Evolutionary conservation across 2,113 vertebrate species (phyloP).

Genomic region (Mellivora capensis): DNA sequence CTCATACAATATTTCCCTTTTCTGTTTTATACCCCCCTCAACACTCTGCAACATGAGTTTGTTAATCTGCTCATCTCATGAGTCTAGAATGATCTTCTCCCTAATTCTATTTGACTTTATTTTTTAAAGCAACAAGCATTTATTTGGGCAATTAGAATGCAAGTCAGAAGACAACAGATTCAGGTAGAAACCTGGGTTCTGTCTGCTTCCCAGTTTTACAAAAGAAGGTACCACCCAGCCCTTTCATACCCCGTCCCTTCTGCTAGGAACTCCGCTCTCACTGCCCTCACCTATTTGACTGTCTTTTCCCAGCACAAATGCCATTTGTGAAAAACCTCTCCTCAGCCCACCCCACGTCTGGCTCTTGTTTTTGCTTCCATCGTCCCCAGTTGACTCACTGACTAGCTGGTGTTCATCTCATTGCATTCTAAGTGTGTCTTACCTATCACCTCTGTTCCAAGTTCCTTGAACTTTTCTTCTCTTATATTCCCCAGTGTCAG

Average conservation of each 20-base stretch:
- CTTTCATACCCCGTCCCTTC: background rate
- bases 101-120: background rate
- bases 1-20: conserved; percentile 54
- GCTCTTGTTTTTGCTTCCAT: background rate
- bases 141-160: background rate
- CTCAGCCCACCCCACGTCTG: background rate
- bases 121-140: background rate
- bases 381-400: background rate
- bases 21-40: conserved; percentile 19
- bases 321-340: background rate
- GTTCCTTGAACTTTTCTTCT: background rate
- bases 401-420: background rate
- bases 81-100: background rate
- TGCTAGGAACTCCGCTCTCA: background rate
- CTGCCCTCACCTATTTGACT: background rate
- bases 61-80: background rate
- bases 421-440: background rate
- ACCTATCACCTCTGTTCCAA: background rate
- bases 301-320: background rate
- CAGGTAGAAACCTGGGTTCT: background rate
- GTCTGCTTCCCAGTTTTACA: background rate
- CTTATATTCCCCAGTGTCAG: background rate
- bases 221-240: background rate
- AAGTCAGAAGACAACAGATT: background rate
- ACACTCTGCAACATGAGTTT: background rate